Base-by-base conservation (phyloP, 1,140 invertebrate species). In the Ceratoteleas bidentatus region DNA sequence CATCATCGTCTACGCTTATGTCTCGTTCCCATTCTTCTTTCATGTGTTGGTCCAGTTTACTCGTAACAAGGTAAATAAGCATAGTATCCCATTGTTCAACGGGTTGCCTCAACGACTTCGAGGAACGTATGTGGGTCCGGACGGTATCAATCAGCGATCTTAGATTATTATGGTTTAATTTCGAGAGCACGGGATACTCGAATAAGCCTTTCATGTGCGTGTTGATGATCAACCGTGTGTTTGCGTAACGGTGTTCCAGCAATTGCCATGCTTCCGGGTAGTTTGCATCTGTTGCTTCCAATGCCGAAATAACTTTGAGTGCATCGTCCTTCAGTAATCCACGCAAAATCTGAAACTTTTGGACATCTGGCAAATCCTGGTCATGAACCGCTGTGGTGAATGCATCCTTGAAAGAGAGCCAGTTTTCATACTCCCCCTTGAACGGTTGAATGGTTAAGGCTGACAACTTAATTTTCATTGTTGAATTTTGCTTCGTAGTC, bases 11-110 rank as follows among this genome's bases (percentile, higher is more conserved):
- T n/a, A 0, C 36, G 4, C 11, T 38, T 3, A 45, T 11, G 36
- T 68, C 40, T 16, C 32, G 13, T 57, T 68, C 53, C 65, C 40
- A 68, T 14, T 68, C 65, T 50, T 50, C 54, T 50, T 14, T 69
- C 1, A 54, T 49, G 5, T 13, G 0, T 11, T 36, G 49, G 13
- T 69, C 65, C 0, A 69, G 6, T 6, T 69, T 69, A n/a, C 10
- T 58, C 9, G 53, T 36, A 6, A 54, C 6, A 13, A 54, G 32
- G 14, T 54, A 54, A 54, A 54, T 34, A 6, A 54, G 33, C 2
- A 54, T 36, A 2, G 64, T 69, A 14, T 52, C 54, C 54, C 45
- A 69, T 13, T 49, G n/a, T 4, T 69, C 33, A 32, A 53, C 43
- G 32, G 64, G 52, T 56, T 68, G 50, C 0, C 15, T 34, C 13